phyloP scores from a whole-genome alignment of 1,140 invertebrate genomes.

The Bombus consobrinus region DNA sequence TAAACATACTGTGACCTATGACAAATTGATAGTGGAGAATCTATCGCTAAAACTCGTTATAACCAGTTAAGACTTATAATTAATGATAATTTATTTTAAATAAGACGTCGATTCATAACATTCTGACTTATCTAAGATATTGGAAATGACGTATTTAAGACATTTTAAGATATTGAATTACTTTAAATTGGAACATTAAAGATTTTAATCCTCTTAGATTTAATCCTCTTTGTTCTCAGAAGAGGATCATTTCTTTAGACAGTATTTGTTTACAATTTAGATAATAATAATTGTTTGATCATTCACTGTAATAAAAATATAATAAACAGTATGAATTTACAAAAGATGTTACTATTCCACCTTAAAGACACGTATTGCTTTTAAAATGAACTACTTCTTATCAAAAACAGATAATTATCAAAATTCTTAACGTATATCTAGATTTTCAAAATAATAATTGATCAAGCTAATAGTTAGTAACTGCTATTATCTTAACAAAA shows the following conservation, averaged over 20 bases:
- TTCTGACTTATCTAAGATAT: not conserved
- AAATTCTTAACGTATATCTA: not conserved
- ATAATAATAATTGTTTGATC: no score
- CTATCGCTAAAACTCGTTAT: slow-evolving; percentile 26
- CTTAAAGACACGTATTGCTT: not conserved
- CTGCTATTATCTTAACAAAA: no score
- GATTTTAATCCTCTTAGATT: not conserved
- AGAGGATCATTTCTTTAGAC: not conserved
- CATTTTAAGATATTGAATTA: not conserved
- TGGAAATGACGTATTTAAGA: not conserved
- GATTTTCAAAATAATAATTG: not conserved
- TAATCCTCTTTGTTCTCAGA: not conserved
- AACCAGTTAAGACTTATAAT: slow-evolving; percentile 15
- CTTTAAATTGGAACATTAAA: not conserved
- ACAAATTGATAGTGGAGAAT: slow-evolving; percentile 35
- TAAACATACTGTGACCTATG: slow-evolving; percentile 57
- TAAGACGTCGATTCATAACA: not conserved
- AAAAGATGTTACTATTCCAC: not conserved
- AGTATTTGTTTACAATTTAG: no score
- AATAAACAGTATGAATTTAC: not conserved
- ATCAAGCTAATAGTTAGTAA: not conserved
- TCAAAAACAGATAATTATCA: not conserved
- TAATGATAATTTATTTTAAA: not conserved
- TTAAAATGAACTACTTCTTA: not conserved
- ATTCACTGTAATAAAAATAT: not conserved